Conservation (phyloP, 2,113 vertebrate species). For the Puffinus mauretanicus region DNA sequence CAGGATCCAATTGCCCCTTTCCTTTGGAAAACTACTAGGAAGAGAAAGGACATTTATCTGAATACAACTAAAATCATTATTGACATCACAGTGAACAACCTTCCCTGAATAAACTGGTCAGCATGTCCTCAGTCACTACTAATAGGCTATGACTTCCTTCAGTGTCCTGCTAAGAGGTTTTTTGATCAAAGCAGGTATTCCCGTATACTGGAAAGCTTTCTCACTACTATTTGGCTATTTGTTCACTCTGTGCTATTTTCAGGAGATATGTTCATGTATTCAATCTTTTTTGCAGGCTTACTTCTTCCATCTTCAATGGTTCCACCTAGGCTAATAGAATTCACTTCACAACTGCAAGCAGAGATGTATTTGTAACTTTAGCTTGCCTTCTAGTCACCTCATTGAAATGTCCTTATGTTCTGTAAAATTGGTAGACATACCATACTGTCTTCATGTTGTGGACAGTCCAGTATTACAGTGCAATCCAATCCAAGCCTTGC, state of each 20-base stretch:
- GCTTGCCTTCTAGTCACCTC: background rate
- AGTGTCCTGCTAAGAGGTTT: background rate
- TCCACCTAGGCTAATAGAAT: background rate
- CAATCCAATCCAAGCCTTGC: background rate
- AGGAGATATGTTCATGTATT: background rate
- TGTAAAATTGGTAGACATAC: background rate
- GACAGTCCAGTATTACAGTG: background rate
- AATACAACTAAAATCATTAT: background rate
- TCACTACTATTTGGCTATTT: background rate
- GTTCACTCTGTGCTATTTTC: background rate
- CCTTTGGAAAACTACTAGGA: background rate
- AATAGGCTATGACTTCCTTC: background rate
- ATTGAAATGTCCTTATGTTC: background rate
- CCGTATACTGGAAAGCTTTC: background rate
- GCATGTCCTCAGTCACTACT: background rate
- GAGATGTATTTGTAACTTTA: background rate
- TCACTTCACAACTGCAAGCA: background rate
- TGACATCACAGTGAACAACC: background rate
- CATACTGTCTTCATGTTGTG: background rate
- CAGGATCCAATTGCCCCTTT: background rate
- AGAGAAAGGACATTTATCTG: background rate
- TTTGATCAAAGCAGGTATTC: background rate
- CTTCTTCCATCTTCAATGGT: background rate
- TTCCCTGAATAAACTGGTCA: background rate
- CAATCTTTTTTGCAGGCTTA: background rate